phyloP scores from a whole-genome alignment of 2,888 invertebrate species.

The Pseudococcus viburni region DNA sequence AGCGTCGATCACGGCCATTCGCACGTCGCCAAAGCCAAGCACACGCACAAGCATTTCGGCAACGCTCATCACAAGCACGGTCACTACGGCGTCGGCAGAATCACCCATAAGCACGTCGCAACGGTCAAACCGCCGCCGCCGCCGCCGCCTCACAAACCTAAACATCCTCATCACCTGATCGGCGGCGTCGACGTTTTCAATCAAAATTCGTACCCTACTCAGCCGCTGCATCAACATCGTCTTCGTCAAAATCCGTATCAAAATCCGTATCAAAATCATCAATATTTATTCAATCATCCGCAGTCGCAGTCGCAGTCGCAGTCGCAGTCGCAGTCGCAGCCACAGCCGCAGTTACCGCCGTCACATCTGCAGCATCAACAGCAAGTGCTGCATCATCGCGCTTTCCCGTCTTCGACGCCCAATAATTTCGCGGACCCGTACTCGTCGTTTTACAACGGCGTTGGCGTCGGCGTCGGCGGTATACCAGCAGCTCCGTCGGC shows the following conservation, averaged over 20 bases:
- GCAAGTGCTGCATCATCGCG: constrained; percentile 1
- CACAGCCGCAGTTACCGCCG: not conserved
- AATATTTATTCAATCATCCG: not conserved
- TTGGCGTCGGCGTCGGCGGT: not conserved
- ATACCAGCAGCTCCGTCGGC: too few species aligned
- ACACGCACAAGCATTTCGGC: constrained; percentile 67
- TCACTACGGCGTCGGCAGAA: constrained; percentile 63
- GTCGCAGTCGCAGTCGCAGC: not conserved
- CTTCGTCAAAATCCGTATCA: not conserved
- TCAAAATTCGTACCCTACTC: not conserved
- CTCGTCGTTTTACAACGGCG: not conserved
- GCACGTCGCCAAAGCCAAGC: constrained; percentile 66
- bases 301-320: not conserved
- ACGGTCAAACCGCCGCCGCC: constrained; percentile 33
- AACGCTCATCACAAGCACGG: constrained; percentile 64
- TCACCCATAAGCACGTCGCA: constrained; percentile 52
- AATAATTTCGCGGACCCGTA: not conserved
- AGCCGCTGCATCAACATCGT: not conserved
- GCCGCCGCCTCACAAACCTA: constrained; percentile 38
- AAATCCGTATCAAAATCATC: not conserved
- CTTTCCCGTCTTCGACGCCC: not conserved
- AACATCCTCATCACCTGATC: not conserved
- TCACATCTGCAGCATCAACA: not conserved
- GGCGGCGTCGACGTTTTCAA: not conserved
- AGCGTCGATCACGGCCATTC: constrained; percentile 67